phyloP scores from a whole-genome alignment of 2,113 vertebrate genomes.

The Cottus gobio region DNA sequence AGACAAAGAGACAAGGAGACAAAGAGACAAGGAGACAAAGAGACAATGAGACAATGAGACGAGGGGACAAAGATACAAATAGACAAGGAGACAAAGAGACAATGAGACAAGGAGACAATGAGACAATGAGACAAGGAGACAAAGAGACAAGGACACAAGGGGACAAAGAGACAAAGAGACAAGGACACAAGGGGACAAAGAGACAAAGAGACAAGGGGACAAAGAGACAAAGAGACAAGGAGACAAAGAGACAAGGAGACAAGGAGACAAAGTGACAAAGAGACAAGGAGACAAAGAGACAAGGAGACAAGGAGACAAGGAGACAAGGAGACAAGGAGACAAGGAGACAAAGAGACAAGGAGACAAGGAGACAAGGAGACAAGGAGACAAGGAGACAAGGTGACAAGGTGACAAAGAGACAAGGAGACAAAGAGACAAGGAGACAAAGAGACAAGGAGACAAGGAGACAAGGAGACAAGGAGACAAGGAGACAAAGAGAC shows the following conservation, averaged over 20 bases:
- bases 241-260: neutral
- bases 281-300: no score
- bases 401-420: no score
- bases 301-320: no score
- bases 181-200: no score
- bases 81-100: neutral
- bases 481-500: neutral
- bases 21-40: neutral
- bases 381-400: neutral
- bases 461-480: no score
- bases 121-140: neutral
- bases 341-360: no score
- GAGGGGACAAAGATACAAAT: no score
- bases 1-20: no score
- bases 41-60: no score
- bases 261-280: neutral
- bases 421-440: neutral
- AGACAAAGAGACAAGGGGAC: neutral
- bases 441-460: no score
- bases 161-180: no score
- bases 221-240: no score
- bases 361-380: neutral
- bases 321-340: neutral
- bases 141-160: neutral
- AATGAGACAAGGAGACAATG: constrained; percentile 27